Evolutionary conservation across 2,888 invertebrate species (phyloP), one percentile per base, ranked within the genome.

Genomic region (Lomographa bimaculata): DNA sequence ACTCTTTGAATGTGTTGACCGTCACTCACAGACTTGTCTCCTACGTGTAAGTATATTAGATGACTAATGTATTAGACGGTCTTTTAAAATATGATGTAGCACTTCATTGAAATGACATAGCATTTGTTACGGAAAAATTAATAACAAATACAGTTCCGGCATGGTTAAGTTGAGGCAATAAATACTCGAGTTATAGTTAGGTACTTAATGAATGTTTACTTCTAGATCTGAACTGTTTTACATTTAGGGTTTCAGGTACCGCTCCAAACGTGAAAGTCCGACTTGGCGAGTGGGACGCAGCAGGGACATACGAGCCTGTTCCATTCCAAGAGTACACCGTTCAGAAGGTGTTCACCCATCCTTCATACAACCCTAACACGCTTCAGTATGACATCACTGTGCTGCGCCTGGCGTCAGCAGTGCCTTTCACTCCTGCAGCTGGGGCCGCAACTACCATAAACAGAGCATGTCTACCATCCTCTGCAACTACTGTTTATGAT

Each of bases 321-420:
- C 90, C 93, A 0, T 92, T 91, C 43, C 90, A 93, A 57, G 94
- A 94, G 64, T 90, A 92, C 48, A 77, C 71, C 2, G 81, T 94
- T 0, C 64, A 79, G 2, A 90, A 81, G 54, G 91, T 94, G 19
- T 91, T 90, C 49, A 81, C 92, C 3, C 91, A 92, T 57, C 91
- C 95, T 0, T 89, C 91, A 7, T 97, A 92, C 72, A 93, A 94
- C 64, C 76, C 92, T 0, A 89, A 86, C 36, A 96, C 94, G 48
- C 86, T 97, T 24, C 92, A 93, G 53, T 96, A 95, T 66, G 96
- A 97, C 70, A 90, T 98, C 17, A 97, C 96, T 1, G 89, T 98
- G 0, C 71, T 98, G 12, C 90, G 92, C 41, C 76, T 98, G n/a
- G 81, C 91, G 53, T 63, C 86, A 0, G 64, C 92, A 0, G 91